Evolutionary conservation across 2,888 invertebrate species (phyloP).

Genomic region (Athalia circularis): DNA sequence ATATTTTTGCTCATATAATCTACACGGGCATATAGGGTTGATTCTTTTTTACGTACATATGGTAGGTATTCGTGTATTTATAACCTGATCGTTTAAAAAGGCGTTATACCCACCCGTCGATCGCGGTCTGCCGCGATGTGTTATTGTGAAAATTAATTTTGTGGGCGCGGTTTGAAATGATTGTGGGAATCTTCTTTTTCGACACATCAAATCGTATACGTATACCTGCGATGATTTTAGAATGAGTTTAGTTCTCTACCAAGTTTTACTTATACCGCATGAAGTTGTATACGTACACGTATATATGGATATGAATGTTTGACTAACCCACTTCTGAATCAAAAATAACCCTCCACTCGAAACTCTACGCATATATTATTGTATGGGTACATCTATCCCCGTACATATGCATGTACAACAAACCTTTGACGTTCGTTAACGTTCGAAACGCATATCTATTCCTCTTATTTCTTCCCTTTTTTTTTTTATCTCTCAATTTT

Average conservation of each 20-base stretch:
- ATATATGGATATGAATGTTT: conserved; percentile 50
- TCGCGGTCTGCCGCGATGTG: too few species aligned
- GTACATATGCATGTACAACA: background rate
- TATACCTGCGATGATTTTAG: background rate
- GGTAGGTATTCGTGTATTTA: too few species aligned
- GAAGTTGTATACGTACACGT: background rate
- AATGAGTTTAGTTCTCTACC: background rate
- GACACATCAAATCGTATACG: too few species aligned
- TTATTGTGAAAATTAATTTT: too few species aligned
- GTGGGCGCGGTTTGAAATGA: background rate
- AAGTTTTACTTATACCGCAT: background rate
- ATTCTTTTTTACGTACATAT: too few species aligned
- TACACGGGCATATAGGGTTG: too few species aligned
- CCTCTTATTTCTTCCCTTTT: too few species aligned
- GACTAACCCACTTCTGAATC: conserved; percentile 59
- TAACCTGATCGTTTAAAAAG: too few species aligned
- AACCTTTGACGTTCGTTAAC: background rate
- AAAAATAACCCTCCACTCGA: conserved; percentile 53
- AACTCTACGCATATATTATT: background rate
- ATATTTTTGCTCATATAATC: too few species aligned
- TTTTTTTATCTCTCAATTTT: too few species aligned
- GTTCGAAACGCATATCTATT: too few species aligned
- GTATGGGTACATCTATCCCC: background rate
- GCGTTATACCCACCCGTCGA: too few species aligned
- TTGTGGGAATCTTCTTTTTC: background rate